A percentile compares a stretch with the other conserved stretches of the same genome.
Conservation (phyloP, 2,888 invertebrate genomes). For the Alcis repandata region DNA sequence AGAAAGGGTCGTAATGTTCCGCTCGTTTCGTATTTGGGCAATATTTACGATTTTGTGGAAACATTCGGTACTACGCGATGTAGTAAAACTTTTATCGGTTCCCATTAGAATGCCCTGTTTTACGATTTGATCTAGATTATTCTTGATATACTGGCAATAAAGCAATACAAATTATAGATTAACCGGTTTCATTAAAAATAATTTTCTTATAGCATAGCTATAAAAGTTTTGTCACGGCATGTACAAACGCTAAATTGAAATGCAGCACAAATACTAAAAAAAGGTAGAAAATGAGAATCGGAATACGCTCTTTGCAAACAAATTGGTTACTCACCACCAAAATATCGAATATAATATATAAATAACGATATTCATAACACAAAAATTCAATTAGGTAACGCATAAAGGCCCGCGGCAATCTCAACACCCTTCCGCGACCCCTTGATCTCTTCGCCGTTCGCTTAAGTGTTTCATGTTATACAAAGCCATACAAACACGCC, state of each 20-base stretch:
- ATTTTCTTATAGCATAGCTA: not conserved
- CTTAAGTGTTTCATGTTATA: constrained; percentile 78
- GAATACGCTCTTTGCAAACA: constrained; percentile 19
- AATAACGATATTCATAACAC: constrained; percentile 53
- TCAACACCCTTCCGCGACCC: constrained; percentile 55
- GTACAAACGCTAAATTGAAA: not conserved
- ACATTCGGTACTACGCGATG: constrained; percentile 54
- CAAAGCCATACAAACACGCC: constrained; percentile 77
- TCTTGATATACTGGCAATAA: constrained; percentile 47
- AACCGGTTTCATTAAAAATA: constrained; percentile 22
- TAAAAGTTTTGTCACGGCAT: not conserved
- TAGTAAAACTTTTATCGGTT: constrained; percentile 70
- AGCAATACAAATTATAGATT: constrained; percentile 36
- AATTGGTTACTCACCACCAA: constrained; percentile 34
- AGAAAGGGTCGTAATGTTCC: constrained; percentile 42
- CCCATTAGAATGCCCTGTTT: constrained; percentile 67
- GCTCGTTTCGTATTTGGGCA: constrained; percentile 60
- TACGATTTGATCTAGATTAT: constrained; percentile 67
- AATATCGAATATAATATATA: too few relatives aligned
- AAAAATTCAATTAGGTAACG: constrained; percentile 61
- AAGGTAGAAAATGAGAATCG: not conserved
- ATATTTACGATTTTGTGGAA: constrained; percentile 71
- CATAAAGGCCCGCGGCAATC: constrained; percentile 56
- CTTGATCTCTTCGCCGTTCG: constrained; percentile 63
- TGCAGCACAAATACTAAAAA: not conserved